Base-by-base conservation (phyloP, 1,140 invertebrate genomes). In the Drosophila pectinifera region DNA sequence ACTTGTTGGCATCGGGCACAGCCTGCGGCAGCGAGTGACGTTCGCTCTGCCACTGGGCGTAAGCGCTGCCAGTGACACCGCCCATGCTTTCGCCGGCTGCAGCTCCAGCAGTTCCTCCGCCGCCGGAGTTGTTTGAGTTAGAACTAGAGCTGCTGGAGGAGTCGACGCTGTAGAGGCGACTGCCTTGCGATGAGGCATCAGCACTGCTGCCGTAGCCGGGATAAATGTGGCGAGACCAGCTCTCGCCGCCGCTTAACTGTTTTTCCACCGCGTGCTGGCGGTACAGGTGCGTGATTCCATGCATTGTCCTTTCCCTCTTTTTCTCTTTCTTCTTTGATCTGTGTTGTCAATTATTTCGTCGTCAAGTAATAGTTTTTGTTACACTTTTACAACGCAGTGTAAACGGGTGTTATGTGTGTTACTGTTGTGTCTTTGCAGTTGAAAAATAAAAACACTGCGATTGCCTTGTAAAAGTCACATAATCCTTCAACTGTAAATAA, bases 261-360 rank as follows among this genome's bases (percentile, higher is more conserved):
- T 92, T 92, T 48, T 92, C 91, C n/a, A 92, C 79, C 53, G 91
- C 91, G 55, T 92, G 91, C 69, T 92, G 91, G 41, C 91, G 86
- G 75, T 90, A 92, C 46, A 92, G 81, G 77, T 92, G 91, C 16
- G 92, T 85, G 45, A 92, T 92, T 45, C 91, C 91, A 59, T 92
- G 91, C 91, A 92, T 92, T 70, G 49, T 36, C 28, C 48, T 48
- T 4, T 45, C 48, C 58, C 39, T 46, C 55, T 65, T 62, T 20
- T 22, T 49, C 11, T 48, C 4, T 24, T 43, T 49, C 45, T 28
- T 31, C 38, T 55, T 53, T n/a, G 36, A 10, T 62, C 10, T 49
- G 22, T 49, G 6, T 59, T 62, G 28, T 48, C 31, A 46, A n/a
- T 48, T 65, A 11, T 39, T 48, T 41, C 10, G 5, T 18, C 13